phyloP scores from a whole-genome alignment of 2,113 vertebrate species.

The Catharus bicknelli region DNA sequence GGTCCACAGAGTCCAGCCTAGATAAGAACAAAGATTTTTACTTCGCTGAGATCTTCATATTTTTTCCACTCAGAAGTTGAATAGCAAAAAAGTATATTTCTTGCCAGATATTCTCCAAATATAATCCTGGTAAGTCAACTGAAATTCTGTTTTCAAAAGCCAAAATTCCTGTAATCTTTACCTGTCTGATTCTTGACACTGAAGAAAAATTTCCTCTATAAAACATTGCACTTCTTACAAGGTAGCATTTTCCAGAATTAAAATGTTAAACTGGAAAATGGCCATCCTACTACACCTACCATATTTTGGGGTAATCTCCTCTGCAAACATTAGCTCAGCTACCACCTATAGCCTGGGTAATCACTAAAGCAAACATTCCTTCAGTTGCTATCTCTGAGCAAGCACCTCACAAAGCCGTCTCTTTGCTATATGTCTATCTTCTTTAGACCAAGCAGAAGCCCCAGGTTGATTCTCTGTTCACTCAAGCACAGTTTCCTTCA shows the following conservation, averaged over 20 bases:
- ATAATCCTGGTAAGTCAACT: background rate
- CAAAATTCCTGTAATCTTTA: background rate
- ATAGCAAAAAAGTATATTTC: background rate
- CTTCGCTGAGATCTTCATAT: background rate
- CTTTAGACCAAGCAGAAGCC: background rate
- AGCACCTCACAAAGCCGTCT: background rate
- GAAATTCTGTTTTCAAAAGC: background rate
- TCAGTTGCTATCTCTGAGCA: background rate
- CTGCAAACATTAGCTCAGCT: conserved; percentile 40
- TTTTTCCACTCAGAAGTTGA: background rate
- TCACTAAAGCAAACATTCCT: background rate
- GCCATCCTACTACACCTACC: background rate
- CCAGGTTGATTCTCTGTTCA: background rate
- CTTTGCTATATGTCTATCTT: background rate
- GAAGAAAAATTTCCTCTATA: background rate
- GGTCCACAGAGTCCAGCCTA: background rate
- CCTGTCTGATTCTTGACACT: background rate
- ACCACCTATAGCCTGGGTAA: background rate
- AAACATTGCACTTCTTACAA: background rate
- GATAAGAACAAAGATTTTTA: background rate
- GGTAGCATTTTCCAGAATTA: background rate
- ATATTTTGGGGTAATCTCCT: conserved; percentile 3
- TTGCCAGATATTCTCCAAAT: background rate
- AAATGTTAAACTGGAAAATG: conserved; percentile 3
- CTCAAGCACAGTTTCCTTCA: background rate